Evolutionary conservation across 2,888 invertebrate genomes (phyloP), one percentile per base, ranked within the genome.

Genomic region (Caradrina kadenii): DNA sequence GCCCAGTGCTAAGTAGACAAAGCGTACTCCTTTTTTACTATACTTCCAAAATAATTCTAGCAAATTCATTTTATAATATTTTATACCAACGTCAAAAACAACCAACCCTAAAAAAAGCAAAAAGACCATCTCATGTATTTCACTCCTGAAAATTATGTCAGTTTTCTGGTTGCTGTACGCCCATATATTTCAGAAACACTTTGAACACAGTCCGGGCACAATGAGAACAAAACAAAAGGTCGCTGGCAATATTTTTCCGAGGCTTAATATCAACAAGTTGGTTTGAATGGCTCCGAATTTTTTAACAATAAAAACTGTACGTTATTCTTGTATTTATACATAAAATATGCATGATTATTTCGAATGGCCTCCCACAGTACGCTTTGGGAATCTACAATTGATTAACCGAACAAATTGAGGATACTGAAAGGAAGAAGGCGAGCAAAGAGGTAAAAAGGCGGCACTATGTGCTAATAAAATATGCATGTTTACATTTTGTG

Each of bases 221-320:
- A 84, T 83, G 73, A 69, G 68, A 73, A 56, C 48, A 73, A 79
- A 86, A 82, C 73, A 84, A 86, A 80, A 75, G 63, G 69, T 80
- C 63, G 61, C 71, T 11, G 66, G 67, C 78, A 67, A 63, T 74
- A 76, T 80, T 81, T 80, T 80, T 31, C 71, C 55, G 62, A 7
- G 59, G 71, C 73, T 76, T 82, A 76, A 81, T 81, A 87, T 82
- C 82, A 81, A 81, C 80, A 82, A 79, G 82, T 81, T 78, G 69
- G 63, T 71, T 75, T 79, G 75, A 72, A 74, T 71, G n/a, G 55
- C 39, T 21, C 8, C 49, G 56, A 63, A 55, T 75, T 73, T 73
- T 74, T 78, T 59, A 62, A 74, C 70, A 76, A 79, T 75, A 63
- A 68, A 45, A 7, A 8, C 45, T 55, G 63, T 50, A 60, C 55